Evolutionary conservation across 2,113 vertebrate genomes (phyloP), one percentile per base, ranked within the genome.

Genomic region (Tyto alba): DNA sequence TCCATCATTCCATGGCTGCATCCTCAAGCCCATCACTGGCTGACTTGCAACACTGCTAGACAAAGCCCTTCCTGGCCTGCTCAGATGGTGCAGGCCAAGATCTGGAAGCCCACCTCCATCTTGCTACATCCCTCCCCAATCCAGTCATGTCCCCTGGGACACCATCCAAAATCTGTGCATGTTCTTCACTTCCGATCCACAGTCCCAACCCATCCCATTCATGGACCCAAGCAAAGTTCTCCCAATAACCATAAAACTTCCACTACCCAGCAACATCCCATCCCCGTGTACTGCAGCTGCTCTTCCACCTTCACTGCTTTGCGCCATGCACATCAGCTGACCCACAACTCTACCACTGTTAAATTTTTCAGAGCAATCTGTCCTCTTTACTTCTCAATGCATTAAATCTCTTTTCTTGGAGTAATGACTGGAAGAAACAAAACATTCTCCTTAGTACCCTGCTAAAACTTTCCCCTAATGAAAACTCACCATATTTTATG

Each of bases 391-490:
- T 73, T 76, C 64, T 60, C 20, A 34, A 14, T 13, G 20, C 40
- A 29, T 79, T 89, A 63, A 82, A 76, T 83, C 38, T 93, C 62
- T 91, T 72, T 90, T 78, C 88, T 88, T 79, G 36, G 14, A 2
- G 1, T 27, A 74, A 57, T 43, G 32, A 11, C 36, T 91, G 29
- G 21, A 87, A 90, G 77, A 89, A 94, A 69, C 23, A 60, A 69
- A 93, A 53, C 20, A 36, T 79, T 85, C 34, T 76, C 26, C 43
- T 62, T 32, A 41, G 4, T 16, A 30, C n/a, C 11, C 47, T 67
- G 27, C 34, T 89, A 67, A 86, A 89, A 62, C 43, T 69, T 93
- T 63, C 25, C 53, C 11, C 22, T 75, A 80, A 82, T 63, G 57
- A 55, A 88, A 89, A 80, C 30, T 57, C 38, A 26, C 30, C 19